These are phyloP conservation scores for Petrocephalus microphthalmus DNA, from an alignment of 2,113 vertebrate species.

Conservation along the genomic window DNA sequence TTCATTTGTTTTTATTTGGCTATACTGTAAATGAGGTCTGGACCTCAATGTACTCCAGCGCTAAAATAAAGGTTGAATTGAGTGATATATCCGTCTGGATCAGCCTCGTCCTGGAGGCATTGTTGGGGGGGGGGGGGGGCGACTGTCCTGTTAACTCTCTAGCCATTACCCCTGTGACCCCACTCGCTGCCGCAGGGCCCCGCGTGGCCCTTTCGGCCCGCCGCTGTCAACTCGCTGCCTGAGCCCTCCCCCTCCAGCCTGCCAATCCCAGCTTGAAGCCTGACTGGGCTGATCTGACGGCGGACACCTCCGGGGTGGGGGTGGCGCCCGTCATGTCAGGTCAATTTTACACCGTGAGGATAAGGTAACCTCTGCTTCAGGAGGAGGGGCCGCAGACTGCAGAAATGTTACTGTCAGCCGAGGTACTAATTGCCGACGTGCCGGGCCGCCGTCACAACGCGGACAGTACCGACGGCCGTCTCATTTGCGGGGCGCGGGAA, in stretches of 20 bases:
- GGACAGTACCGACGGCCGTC: conserved; percentile 83
- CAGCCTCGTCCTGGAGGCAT: background rate
- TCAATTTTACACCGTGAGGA: conserved; percentile 96
- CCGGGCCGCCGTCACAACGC: conserved; percentile 82
- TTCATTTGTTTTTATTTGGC: background rate
- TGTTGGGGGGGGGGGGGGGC: background rate
- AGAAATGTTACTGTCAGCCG: conserved; percentile 84
- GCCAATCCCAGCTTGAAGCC: conserved; percentile 98
- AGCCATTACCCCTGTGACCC: conserved; percentile 36
- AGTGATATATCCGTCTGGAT: background rate
- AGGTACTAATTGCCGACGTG: conserved; percentile 86
- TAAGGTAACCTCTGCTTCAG: conserved; percentile 93
- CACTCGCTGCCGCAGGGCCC: conserved; percentile 30
- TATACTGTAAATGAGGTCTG: background rate
- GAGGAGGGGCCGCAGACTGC: conserved; percentile 55
- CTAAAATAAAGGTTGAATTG: background rate
- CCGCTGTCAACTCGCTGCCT: conserved; percentile 73
- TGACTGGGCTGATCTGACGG: conserved; percentile 98
- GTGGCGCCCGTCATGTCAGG: conserved; percentile 84
- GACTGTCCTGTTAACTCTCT: conserved; percentile 19
- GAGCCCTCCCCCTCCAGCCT: conserved; percentile 82
- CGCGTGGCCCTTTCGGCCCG: conserved; percentile 55
- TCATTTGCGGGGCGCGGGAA: conserved; percentile 89
- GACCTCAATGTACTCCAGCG: background rate
- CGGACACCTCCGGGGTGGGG: conserved; percentile 78